Evolutionary conservation across 2,888 invertebrate genomes (phyloP), one percentile per base, ranked within the genome.

Genomic region (Mimas tiliae): DNA sequence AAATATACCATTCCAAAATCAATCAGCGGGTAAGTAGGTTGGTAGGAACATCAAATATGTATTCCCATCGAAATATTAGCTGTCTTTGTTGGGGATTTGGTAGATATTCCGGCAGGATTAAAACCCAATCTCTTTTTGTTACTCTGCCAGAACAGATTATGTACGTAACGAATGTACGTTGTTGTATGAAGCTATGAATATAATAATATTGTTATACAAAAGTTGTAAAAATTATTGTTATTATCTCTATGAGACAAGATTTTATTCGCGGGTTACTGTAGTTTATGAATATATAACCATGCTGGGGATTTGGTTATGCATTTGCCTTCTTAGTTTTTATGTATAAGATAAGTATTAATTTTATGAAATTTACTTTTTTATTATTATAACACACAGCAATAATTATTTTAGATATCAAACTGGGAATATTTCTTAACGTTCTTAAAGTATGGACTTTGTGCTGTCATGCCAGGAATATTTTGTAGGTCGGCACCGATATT

Each of bases 41-140:
- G 69, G 73, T 73, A 71, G 74, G 72, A 73, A 75, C 73, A 78
- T 77, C 75, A 78, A 78, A 83, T 80, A 80, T 77, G 74, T 82
- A 81, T 82, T 81, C 80, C 79, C 78, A 81, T 75, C 74, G 71
- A 73, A 78, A 78, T 79, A 78, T 80, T 78, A 79, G 74, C 74
- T 72, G 74, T 75, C 70, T 77, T 79, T 79, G 79, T 80, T 77
- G 73, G 73, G 75, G 76, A 78, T 81, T 76, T 79, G 74, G 76
- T 77, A 78, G 83, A 86, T 84, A 85, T 82, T 84, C 77, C 74
- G 76, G 75, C 75, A 80, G 85, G 85, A 87, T 87, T 87, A 86
- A 84, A 83, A 79, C 79, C 77, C 81, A 85, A 87, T 85, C 84
- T 86, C 83, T 84, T 87, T 85, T 85, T 84, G 86, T 84, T 83